Conservation (phyloP, 2,113 vertebrate species). For the Podarcis cretensis region DNA sequence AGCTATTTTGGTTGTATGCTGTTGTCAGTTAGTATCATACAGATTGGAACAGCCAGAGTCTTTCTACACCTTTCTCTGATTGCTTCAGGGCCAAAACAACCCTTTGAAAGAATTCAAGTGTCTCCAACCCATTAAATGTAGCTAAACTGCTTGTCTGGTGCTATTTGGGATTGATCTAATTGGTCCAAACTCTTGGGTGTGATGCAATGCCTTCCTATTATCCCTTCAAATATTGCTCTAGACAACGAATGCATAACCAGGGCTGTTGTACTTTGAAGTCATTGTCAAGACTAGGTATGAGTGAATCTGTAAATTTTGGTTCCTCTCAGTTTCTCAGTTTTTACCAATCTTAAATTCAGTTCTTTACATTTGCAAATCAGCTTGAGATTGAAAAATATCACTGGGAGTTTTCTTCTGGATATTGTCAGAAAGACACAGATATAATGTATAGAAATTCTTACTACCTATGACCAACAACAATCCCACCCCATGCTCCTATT, state of each 20-base stretch:
- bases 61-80: not conserved
- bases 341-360: too few relatives aligned
- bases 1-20: conserved; percentile 29
- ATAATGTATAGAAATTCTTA: not conserved
- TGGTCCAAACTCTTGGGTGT: not conserved
- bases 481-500: too few relatives aligned
- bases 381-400: not conserved
- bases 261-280: not conserved
- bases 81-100: conserved; percentile 22
- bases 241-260: not conserved
- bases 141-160: not conserved
- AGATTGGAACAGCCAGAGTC: not conserved
- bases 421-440: not conserved
- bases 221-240: not conserved
- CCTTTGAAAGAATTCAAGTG: conserved; percentile 23
- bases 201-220: conserved; percentile 6
- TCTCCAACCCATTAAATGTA: not conserved
- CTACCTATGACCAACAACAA: not conserved
- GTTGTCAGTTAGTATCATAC: conserved; percentile 21
- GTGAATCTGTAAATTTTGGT: too few relatives aligned
- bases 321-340: too few relatives aligned
- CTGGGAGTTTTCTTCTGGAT: not conserved
- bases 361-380: too few relatives aligned
- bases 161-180: not conserved
- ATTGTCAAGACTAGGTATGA: not conserved